Percentiles rank a stretch among this genome's conserved stretches.
These are phyloP conservation scores for Eupithecia abbreviata DNA, from an alignment of 2,888 invertebrate species.

Conservation along the genomic window DNA sequence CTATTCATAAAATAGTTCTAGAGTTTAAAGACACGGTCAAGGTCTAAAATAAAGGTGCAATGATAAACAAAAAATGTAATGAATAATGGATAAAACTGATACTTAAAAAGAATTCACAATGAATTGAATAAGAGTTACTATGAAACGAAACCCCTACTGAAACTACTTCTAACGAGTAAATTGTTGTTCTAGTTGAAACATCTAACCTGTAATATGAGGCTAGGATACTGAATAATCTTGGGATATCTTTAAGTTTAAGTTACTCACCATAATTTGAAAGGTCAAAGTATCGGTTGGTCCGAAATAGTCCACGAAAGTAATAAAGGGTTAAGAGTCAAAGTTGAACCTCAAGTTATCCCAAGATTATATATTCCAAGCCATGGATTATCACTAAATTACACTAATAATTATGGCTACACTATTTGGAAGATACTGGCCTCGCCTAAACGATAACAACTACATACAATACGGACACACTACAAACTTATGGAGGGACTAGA, in stretches of 20 bases:
- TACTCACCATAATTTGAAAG: neutral
- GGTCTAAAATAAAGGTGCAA: neutral
- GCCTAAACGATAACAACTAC: conserved; percentile 75
- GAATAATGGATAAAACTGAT: neutral
- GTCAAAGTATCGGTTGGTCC: neutral
- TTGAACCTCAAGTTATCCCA: conserved; percentile 11
- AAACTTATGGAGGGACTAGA: conserved; percentile 77
- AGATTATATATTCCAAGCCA: conserved; percentile 23
- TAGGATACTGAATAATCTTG: conserved; percentile 28
- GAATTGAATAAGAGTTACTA: conserved; percentile 36
- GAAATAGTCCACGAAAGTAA: neutral
- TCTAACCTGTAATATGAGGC: conserved; percentile 61
- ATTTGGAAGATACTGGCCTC: conserved; percentile 76
- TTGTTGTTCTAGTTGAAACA: conserved; percentile 57
- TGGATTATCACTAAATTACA: conserved; percentile 53
- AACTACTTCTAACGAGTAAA: conserved; percentile 61
- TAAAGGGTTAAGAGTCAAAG: neutral
- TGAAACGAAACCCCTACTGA: conserved; percentile 30
- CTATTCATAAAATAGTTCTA: neutral
- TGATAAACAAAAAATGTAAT: neutral
- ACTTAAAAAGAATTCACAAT: neutral
- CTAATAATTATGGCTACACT: conserved; percentile 65
- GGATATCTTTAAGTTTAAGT: neutral
- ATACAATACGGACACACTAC: conserved; percentile 61
- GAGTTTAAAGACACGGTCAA: neutral